Percentiles rank a stretch among this genome's conserved stretches.
Evolutionary conservation across 2,797 vertebrate genomes (phyloP).

Genomic region (Esox lucius): DNA sequence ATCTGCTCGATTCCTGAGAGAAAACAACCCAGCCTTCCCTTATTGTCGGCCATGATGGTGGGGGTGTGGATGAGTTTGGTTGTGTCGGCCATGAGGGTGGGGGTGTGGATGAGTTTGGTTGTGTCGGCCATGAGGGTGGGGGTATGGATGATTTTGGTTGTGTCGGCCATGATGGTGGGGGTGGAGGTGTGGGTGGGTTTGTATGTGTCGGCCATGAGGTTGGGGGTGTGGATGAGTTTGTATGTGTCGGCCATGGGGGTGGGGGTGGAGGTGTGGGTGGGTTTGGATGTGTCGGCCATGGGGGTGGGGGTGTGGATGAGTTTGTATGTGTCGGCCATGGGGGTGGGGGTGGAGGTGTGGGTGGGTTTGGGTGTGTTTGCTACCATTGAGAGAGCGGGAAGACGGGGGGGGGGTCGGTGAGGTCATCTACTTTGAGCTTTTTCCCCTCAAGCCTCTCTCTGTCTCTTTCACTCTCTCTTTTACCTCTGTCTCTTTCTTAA

Average conservation of each 20-base stretch:
- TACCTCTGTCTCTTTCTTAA: no score
- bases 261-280: constrained; percentile 25
- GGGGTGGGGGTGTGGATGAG: background rate
- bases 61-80: no score
- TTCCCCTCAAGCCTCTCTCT: constrained; percentile 53
- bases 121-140: constrained; percentile 13
- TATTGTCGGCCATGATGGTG: no score
- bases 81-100: constrained; percentile 63
- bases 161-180: constrained; percentile 14
- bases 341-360: constrained; percentile 47
- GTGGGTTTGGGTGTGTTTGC: constrained; percentile 60
- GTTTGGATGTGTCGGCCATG: constrained; percentile 9
- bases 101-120: constrained; percentile 15
- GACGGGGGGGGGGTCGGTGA: constrained; percentile 74
- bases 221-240: no score
- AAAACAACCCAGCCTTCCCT: no score
- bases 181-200: background rate
- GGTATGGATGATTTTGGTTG: constrained; percentile 16
- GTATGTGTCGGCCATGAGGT: background rate
- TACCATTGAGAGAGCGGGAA: constrained; percentile 46
- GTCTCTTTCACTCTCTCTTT: constrained; percentile 49
- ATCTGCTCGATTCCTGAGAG: no score
- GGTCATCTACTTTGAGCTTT: constrained; percentile 79
- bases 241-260: constrained; percentile 60
- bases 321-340: background rate